Base-by-base conservation (phyloP, 35 echinoderm and acorn worm species). In the Nesometra sesokonis region DNA sequence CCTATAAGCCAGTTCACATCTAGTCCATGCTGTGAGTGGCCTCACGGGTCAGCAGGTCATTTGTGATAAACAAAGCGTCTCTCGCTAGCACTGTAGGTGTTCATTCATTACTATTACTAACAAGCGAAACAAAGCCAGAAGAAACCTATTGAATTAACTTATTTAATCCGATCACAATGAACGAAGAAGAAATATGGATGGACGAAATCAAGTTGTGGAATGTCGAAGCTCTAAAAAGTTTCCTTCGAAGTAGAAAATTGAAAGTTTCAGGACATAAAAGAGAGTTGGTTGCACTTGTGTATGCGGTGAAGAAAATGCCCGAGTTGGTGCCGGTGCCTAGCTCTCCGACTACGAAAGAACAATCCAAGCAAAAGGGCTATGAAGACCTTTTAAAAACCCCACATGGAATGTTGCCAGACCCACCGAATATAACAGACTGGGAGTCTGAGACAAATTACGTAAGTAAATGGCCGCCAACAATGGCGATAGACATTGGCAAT, bases 151-250 rank as follows among this genome's bases (percentile, higher is more conserved):
- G 39, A 43, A 43, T 43, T 43, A 7, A 43, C 39, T 4, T 43
- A 43, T 43, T 43, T 43, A 43, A 43, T 43, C 39, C 5, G 39
- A 43, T 7, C 39, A 43, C 39, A 43, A 43, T 43, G 39, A 43
- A 15, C 15, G 39, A 43, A 4, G 39, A 84, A 29, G 86, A 87
- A 78, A 5, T 86, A 87, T 82, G 38, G 2, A 91, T 36, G 29
- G 85, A 91, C 36, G 84, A 90, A 0, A 88, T 83, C 5, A 80
- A 82, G 36, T 46, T 91, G 0, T 91, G 89, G 84, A 91, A 85
- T 37, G 89, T 91, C 23, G 36, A 87, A 47, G 77, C 79, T n/a
- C 77, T 87, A 5, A 57, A 91, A 33, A 82, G 85, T 84, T 90
- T 90, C 79, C 31, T 86, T 19, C 47, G 77, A n/a, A n/a, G n/a